These are phyloP conservation scores for Aleadryas rufinucha DNA, from an alignment of 2,113 vertebrate species.

Conservation along the genomic window DNA sequence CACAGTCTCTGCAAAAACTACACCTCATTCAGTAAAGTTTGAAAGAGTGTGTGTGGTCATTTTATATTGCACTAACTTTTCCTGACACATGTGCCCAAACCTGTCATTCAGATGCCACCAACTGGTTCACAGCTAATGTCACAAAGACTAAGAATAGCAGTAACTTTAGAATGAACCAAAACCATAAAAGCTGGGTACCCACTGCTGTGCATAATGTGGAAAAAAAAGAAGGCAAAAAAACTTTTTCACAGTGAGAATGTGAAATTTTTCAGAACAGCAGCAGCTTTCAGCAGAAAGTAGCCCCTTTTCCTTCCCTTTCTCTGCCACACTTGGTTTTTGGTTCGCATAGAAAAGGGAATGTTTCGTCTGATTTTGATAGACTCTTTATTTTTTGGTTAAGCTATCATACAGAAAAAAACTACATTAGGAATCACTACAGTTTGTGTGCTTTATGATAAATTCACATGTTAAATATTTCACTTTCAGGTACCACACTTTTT, in stretches of 20 bases:
- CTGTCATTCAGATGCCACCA: not conserved
- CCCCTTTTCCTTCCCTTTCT: not conserved
- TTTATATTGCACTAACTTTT: conserved; percentile 4
- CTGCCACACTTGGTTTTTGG: not conserved
- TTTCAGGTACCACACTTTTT: not conserved
- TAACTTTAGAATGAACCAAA: not conserved
- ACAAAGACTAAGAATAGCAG: not conserved
- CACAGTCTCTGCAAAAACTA: not conserved
- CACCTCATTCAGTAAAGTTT: not conserved
- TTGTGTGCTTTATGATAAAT: conserved; percentile 7
- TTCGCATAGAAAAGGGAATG: conserved; percentile 65
- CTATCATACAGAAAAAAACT: not conserved
- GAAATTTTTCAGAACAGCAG: not conserved
- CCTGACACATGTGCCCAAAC: not conserved
- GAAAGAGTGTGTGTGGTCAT: not conserved
- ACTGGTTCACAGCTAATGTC: not conserved
- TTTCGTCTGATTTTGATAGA: not conserved
- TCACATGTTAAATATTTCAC: not conserved
- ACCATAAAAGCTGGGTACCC: not conserved
- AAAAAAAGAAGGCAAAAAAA: not conserved
- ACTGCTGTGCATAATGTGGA: not conserved
- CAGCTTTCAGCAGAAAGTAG: conserved; percentile 7
- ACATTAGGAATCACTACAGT: not conserved
- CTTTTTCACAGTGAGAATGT: not conserved
- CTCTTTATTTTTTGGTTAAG: conserved; percentile 51